Base-by-base conservation (phyloP, 2,888 invertebrate genomes). In the Campoplex nolae region DNA sequence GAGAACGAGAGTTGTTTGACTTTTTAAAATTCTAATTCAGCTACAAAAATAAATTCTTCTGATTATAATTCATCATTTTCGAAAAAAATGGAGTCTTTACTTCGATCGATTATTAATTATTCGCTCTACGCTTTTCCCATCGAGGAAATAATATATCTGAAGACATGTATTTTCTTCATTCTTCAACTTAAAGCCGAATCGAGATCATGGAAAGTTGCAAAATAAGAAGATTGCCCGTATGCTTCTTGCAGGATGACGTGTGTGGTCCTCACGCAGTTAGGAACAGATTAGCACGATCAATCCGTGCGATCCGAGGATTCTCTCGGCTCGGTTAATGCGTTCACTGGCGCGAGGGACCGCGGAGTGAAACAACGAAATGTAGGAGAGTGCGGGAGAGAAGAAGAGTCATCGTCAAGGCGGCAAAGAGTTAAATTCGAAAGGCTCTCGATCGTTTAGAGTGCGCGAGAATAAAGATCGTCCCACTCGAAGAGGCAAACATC, bases 221-320 rank as follows among this genome's bases (percentile, higher is more conserved):
- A 74, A 74, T n/a, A 7, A n/a, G 48, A 0, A 71, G 56, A 32
- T 74, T 38, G 28, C 28, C 38, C 77, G 45, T 8, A 45, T 65
- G 28, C n/a, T 35, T 85, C 80, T 68, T 73, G 51, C 67, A 35
- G 4, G 45, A 32, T 65, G 62, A 68, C 81, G 83, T 83, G 92
- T 92, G 92, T 90, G 92, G 92, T 91, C 92, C 70, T 62, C 86
- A 35, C 23, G 62, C 58, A 56, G 89, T 88, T 89, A 90, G 90
- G 88, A 91, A 92, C 89, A 91, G 92, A 92, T 92, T 91, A 90
- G 90, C 88, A 88, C 89, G 90, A 92, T 92, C 91, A 92, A 92
- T 92, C 92, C 90, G 89, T 78, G 73, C 79, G 79, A 88, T 85
- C 84, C 65, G 75, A 62, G 56, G 45, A 76, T 45, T 35, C 81